Evolutionary conservation across 2,797 vertebrate genomes (phyloP), one percentile per base, ranked within the genome.

Genomic region (Emys orbicularis): DNA sequence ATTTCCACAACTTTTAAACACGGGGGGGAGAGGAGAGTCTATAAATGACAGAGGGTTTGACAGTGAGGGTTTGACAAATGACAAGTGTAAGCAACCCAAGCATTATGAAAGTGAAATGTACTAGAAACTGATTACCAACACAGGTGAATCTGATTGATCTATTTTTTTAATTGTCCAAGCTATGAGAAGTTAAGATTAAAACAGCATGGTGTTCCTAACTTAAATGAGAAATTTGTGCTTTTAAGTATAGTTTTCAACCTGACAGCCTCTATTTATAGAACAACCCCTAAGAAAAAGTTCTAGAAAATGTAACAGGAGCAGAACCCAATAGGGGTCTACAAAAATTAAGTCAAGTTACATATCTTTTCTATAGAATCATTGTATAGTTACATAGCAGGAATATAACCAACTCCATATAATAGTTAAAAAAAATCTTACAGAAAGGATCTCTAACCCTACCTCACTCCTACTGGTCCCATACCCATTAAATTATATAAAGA

Each of bases 111-210:
- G 29, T 23, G 2, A 59, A 89, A 90, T 77, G 65, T 3, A 84
- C 41, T 23, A 83, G 34, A 79, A 91, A 94, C 18, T 25, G 7
- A 88, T 16, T 47, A 86, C 4, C 15, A 90, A 90, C n/a, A 72
- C 19, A 83, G 25, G 44, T 4, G 84, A 15, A 91, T 53, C 2
- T 41, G 31, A 83, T 23, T 52, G 41, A 85, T 82, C 13, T 65
- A 1, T 10, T 91, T 93, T n/a, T 72, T 65, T 9, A 41, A 89
- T 65, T 41, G 87, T 9, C 13, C 94, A 93, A 92, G 74, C 52
- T 76, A 52, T 10, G 37, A 57, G 37, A 72, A 23, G 21, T 23
- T 37, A 88, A 83, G 0, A 81, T 3, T 1, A 91, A 86, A 81
- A 76, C 3, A 19, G 47, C 21, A 89, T 0, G 0, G 2, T 76